These are phyloP conservation scores for Dendropsophus ebraccatus DNA, from an alignment of 2,113 vertebrate species.

Conservation along the genomic window DNA sequence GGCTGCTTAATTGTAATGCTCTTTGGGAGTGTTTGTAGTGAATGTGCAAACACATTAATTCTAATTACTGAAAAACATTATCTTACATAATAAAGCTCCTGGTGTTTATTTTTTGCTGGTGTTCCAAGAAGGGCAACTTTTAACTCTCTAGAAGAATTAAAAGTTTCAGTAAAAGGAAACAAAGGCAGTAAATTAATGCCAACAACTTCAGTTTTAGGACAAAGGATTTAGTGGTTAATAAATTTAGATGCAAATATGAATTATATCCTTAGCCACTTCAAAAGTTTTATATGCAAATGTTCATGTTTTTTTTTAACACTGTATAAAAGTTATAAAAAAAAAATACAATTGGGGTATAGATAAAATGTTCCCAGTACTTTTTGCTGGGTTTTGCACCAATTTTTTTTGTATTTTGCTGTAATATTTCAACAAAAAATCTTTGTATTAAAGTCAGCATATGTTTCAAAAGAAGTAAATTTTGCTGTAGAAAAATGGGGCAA, in stretches of 20 bases:
- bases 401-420: no score
- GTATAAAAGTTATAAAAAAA: no score
- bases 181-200: neutral
- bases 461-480: no score
- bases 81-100: conserved; percentile 43
- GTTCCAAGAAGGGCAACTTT: conserved; percentile 1
- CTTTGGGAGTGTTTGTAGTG: conserved; percentile 48
- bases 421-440: no score
- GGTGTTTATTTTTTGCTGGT: neutral
- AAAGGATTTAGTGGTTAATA: neutral
- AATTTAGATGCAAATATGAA: neutral
- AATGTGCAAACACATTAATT: conserved; percentile 55
- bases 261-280: no score
- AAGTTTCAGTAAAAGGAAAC: neutral
- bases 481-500: no score
- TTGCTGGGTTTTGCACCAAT: no score
- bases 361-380: no score
- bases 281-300: no score
- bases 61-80: conserved; percentile 52
- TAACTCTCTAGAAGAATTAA: neutral
- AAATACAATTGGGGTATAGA: no score
- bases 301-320: no score
- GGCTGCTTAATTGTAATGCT: conserved; percentile 50
- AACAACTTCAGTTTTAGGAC: neutral
- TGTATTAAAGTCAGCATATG: no score